Percentiles rank a stretch among this genome's conserved stretches.
These are phyloP conservation scores for Ceratotherium simum DNA, from an alignment of 2,113 vertebrate genomes.

Conservation along the genomic window DNA sequence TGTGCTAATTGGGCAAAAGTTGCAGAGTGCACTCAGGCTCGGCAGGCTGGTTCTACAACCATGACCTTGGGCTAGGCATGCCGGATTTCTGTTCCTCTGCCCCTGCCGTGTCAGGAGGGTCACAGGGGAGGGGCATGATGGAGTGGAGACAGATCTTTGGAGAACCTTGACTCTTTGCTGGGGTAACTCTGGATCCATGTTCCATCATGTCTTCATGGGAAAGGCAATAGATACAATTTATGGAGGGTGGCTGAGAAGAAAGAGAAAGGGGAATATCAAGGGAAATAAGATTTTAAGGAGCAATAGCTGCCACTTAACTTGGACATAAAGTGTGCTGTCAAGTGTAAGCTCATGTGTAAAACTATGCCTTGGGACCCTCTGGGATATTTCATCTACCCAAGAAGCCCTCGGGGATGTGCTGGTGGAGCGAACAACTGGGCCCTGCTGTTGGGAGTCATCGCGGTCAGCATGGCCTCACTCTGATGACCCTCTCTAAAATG, in stretches of 20 bases:
- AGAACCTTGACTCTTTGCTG: background rate
- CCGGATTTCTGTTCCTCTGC: background rate
- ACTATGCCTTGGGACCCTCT: background rate
- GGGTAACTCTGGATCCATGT: background rate
- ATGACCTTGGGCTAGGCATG: background rate
- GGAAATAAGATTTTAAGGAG: background rate
- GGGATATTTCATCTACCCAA: accelerated
- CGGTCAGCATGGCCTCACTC: accelerated
- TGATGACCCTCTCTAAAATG: background rate
- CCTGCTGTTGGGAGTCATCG: background rate
- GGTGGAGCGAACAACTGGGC: accelerated
- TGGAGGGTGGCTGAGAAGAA: background rate
- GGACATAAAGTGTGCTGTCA: background rate
- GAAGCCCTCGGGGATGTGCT: background rate
- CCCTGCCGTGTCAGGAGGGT: too few species aligned
- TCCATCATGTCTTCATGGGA: background rate
- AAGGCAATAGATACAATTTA: background rate
- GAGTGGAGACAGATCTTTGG: background rate
- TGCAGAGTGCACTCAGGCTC: background rate
- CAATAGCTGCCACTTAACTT: background rate
- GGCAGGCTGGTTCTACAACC: background rate
- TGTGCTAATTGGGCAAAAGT: background rate
- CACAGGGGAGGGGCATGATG: background rate
- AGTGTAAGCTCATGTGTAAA: background rate
- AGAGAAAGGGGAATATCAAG: background rate